A percentile compares a stretch with the other conserved stretches of the same genome.
phyloP scores from a whole-genome alignment of 30 jellyfish, hydroid and myxozoan genomes.

The Turritopsis dohrnii region DNA sequence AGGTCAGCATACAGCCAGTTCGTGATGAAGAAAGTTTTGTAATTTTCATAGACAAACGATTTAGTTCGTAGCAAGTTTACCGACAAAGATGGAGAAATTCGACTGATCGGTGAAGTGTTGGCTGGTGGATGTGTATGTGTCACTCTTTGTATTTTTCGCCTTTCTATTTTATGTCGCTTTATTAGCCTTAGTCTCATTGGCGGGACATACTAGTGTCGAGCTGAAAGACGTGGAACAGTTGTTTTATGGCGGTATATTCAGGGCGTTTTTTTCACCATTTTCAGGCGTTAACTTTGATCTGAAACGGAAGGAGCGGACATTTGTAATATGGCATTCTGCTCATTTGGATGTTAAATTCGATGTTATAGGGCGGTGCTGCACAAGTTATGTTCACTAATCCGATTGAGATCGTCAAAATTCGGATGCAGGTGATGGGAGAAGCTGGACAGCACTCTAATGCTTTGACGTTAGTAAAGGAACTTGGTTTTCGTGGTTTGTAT shows the following conservation, averaged over 20 bases:
- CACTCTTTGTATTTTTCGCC: too few species aligned
- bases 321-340: too few species aligned
- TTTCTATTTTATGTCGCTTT: too few species aligned
- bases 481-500: conserved; percentile 81
- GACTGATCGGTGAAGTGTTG: conserved; percentile 75
- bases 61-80: conserved; percentile 69
- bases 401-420: conserved; percentile 89
- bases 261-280: too few species aligned
- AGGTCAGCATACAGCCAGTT: not conserved
- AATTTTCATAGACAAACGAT: conserved; percentile 67
- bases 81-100: conserved; percentile 92
- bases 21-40: too few species aligned
- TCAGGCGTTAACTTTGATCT: too few species aligned
- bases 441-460: conserved; percentile 76
- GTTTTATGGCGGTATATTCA: too few species aligned
- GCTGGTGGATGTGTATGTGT: conserved; percentile 95
- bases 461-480: conserved; percentile 49
- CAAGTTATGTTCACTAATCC: conserved; percentile 96
- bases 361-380: conserved; percentile 90
- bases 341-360: not conserved
- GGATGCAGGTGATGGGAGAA: conserved; percentile 99
- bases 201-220: too few species aligned
- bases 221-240: too few species aligned
- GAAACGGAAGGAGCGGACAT: too few species aligned
- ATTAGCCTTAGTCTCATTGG: too few species aligned